Evolutionary conservation across 2,113 vertebrate genomes (phyloP), one percentile per base, ranked within the genome.

Genomic region (Pseudopipra pipra): DNA sequence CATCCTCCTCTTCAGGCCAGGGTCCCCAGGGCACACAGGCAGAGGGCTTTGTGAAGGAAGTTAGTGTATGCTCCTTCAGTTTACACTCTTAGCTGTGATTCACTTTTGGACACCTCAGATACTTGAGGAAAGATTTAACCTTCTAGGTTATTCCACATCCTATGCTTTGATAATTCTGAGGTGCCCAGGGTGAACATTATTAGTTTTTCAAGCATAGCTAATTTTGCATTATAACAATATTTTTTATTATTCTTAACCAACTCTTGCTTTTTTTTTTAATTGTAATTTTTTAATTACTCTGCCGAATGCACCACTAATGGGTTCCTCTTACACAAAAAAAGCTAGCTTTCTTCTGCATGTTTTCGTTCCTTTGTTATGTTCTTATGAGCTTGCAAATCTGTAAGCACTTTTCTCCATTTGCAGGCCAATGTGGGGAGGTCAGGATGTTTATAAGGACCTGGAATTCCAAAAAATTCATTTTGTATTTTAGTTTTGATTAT

Each of bases 311-410:
- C 37, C 65, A 52, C 22, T 78, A 72, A 75, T 23, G 28, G 7
- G 15, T 35, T 88, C 23, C 20, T 25, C 84, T 54, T 77, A 35
- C n/a, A 31, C 61, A 62, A 81, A 85, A 79, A 84, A 77, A 71
- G 18, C 51, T 49, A 68, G 5, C 61, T 89, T 75, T 63, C 76
- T 68, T 86, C 68, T 89, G 52, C 52, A 12, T 56, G 14, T 89
- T 96, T 92, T 73, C 66, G 70, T 87, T 72, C 71, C 90, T 96
- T 95, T 95, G 66, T 94, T 82, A 87, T 75, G 85, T 95, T 96
- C 88, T 89, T 81, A 65, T 18, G 83, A 97, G 96, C 92, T 65
- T 97, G 90, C 96, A 96, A 96, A 95, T 97, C 95, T 95, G 96
- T 87, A 97, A 92, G 85, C 93, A 93, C 95, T 94, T 90, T 78